phyloP scores from a whole-genome alignment of 2,113 vertebrate genomes.

The Dipodomys stephensi region DNA sequence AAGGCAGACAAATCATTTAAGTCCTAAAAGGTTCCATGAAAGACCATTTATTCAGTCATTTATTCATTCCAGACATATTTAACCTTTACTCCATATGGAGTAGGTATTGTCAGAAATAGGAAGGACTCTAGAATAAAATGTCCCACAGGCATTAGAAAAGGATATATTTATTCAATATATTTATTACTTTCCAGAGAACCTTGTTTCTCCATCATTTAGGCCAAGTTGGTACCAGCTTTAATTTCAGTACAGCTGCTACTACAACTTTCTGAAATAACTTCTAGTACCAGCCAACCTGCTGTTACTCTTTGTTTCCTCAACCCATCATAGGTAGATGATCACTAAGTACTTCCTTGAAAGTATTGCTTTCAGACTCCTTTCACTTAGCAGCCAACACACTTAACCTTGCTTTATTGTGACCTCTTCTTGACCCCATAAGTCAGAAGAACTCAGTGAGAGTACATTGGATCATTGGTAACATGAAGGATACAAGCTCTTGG shows the following conservation, averaged over 20 bases:
- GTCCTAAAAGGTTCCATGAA: constrained; percentile 9
- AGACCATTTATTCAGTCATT: not conserved
- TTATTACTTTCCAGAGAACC: not conserved
- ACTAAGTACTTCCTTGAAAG: not conserved
- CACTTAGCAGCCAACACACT: not conserved
- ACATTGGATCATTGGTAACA: not conserved
- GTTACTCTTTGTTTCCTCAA: not conserved
- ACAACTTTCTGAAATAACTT: not conserved
- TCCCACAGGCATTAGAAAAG: not conserved
- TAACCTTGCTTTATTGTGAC: not conserved
- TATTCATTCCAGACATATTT: constrained; percentile 1
- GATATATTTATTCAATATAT: not conserved
- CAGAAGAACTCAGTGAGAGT: not conserved
- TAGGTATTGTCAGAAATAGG: not conserved
- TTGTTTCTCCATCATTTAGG: not conserved
- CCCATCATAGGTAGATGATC: not conserved
- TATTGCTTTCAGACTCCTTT: not conserved
- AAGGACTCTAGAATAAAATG: not conserved
- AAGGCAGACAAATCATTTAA: not conserved
- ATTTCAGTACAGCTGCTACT: not conserved
- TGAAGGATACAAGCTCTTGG: not conserved
- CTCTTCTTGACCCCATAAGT: not conserved
- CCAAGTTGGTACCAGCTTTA: not conserved
- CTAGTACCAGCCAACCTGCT: not conserved
- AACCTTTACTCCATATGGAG: not conserved